Evolutionary conservation across 1,140 invertebrate genomes (phyloP), one percentile per base, ranked within the genome.

Genomic region (Episyrphus balteatus): DNA sequence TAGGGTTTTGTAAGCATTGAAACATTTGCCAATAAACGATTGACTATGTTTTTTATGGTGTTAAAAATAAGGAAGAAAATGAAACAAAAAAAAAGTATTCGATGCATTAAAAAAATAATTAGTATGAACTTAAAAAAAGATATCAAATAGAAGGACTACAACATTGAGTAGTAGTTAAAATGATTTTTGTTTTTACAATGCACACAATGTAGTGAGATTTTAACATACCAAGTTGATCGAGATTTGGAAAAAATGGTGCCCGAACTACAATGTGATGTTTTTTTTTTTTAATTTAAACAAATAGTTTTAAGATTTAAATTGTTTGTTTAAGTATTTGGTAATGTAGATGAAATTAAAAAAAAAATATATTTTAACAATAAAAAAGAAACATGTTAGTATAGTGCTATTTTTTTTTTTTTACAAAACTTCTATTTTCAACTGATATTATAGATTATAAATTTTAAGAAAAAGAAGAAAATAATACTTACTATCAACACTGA

Each of bases 401-500:
- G 14, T 36, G 12, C 12, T 36, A 10, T 6, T 36, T 36, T 36
- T 36, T n/a, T 33, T n/a, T 6, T n/a, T 6, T 5, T 36, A 41
- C 13, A 41, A 15, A 21, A 14, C 11, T 41, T 41, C 17, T 41
- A 15, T n/a, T 41, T 41, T 41, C 6, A 18, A 18, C 17, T 41
- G 13, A 12, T 41, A 17, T 39, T 39, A 7, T 39, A 15, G 14
- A 41, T 5, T 18, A 12, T 5, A 14, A 15, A 36, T 36, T 26
- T 5, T 5, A 5, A 26, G 8, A 3, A 26, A 5, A 26, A 26
- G 21, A 26, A n/a, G n/a, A n/a, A 17, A 1, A 34, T 13, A 49
- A 50, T 54, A 85, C 90, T 85, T 74, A 95, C 92, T 92, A 68
- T 94, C 91, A 69, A 95, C 86, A 43, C 88, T 88, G 47, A 86